Conservation (phyloP, 1,140 invertebrate species). For the Conus betulinus region DNA sequence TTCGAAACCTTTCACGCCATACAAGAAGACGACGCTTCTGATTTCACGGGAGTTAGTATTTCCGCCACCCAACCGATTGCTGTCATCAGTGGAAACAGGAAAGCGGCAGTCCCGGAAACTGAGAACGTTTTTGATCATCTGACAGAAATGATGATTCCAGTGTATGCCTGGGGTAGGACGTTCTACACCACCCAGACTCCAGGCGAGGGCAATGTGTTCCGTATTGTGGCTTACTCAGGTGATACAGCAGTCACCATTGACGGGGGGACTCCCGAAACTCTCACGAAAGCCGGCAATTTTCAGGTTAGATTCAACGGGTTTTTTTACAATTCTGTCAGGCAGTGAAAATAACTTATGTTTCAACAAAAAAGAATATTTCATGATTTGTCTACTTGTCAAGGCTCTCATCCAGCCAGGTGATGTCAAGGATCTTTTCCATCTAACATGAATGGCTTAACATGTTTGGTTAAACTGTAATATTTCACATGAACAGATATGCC, state of each 20-base stretch:
- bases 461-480: no score
- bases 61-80: constrained; percentile 54
- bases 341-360: no score
- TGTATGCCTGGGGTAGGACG: constrained; percentile 60
- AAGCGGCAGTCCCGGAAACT: constrained; percentile 41
- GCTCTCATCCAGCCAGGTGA: no score
- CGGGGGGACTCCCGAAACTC: constrained; percentile 13
- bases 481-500: no score
- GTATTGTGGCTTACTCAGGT: constrained; percentile 56
- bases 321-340: no score
- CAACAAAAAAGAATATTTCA: no score
- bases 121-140: constrained; percentile 55
- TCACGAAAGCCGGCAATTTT: constrained; percentile 36
- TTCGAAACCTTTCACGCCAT: constrained; percentile 57
- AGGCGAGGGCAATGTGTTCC: constrained; percentile 55
- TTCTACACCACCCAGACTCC: constrained; percentile 57
- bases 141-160: constrained; percentile 60
- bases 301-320: neutral
- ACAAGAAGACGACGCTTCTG: constrained; percentile 42
- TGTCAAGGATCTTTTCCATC: no score
- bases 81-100: constrained; percentile 61
- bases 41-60: constrained; percentile 62
- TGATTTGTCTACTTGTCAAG: no score
- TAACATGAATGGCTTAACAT: no score
- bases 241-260: constrained; percentile 40